A percentile compares a stretch with the other conserved stretches of the same genome.
Evolutionary conservation across 2,888 invertebrate genomes (phyloP).

Genomic region (Drosophila flavopinicola): DNA sequence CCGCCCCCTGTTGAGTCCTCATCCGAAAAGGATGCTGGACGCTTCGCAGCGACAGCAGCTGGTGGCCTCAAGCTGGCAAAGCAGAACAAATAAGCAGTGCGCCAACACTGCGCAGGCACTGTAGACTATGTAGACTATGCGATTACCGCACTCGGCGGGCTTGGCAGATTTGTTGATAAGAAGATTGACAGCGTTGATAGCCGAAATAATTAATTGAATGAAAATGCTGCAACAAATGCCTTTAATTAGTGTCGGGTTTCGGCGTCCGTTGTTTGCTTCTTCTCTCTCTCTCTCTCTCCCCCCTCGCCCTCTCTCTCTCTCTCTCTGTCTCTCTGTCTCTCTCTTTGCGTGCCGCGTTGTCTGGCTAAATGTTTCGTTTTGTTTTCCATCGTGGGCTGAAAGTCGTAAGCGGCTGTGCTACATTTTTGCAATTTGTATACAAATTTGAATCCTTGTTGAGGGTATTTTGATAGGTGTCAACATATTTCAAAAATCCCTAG

Average conservation of each 20-base stretch:
- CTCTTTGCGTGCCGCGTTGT: too few species aligned
- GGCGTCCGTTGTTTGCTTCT: constrained; percentile 15
- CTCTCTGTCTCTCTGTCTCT: too few species aligned
- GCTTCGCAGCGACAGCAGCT: constrained; percentile 49
- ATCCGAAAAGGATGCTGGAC: too few species aligned
- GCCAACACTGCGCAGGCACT: constrained; percentile 6
- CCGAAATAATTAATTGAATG: constrained; percentile 82
- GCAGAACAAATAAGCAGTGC: constrained; percentile 59
- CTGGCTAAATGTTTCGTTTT: constrained; percentile 25
- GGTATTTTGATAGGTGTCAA: too few species aligned
- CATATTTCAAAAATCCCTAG: too few species aligned
- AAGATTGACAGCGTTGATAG: constrained; percentile 82
- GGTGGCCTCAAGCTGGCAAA: constrained; percentile 57
- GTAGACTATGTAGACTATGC: too few species aligned
- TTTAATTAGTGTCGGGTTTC: constrained; percentile 80
- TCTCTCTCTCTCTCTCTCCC: too few species aligned
- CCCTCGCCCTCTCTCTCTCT: too few species aligned
- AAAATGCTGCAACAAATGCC: constrained; percentile 76
- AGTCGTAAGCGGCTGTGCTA: neutral
- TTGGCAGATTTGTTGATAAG: constrained; percentile 72
- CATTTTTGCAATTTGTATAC: neutral
- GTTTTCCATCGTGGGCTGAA: constrained; percentile 9
- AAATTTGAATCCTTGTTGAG: too few species aligned
- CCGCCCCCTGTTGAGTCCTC: too few species aligned
- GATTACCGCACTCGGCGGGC: constrained; percentile 27